Evolutionary conservation across 2,797 vertebrate genomes (phyloP).

Genomic region (Denticeps clupeoides): DNA sequence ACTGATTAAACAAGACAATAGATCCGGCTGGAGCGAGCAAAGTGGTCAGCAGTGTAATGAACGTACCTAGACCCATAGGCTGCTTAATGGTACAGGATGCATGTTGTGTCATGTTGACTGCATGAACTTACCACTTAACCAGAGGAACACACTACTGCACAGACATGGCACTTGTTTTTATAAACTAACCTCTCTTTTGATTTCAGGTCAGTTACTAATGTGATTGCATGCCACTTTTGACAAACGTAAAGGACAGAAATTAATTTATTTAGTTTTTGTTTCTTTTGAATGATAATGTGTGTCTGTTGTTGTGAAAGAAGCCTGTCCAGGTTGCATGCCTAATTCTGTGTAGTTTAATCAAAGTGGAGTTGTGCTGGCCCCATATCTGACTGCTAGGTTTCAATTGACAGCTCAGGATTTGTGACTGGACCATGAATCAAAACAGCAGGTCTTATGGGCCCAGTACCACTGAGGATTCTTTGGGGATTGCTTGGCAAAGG

Average conservation of each 20-base stretch:
- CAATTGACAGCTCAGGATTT: slow-evolving; percentile 99
- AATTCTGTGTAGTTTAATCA: slow-evolving; percentile 55
- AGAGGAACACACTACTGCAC: no score
- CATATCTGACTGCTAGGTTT: slow-evolving; percentile 99
- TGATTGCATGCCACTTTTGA: slow-evolving; percentile 49
- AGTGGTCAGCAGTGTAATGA: no score
- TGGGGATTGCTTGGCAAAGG: slow-evolving; percentile 99
- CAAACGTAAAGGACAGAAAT: slow-evolving; percentile 20
- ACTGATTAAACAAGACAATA: no score
- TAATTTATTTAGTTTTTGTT: slow-evolving; percentile 13
- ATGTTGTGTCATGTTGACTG: no score
- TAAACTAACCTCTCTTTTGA: slow-evolving; percentile 53
- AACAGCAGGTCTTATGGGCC: slow-evolving; percentile 99
- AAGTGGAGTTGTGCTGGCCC: slow-evolving; percentile 88
- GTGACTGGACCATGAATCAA: slow-evolving; percentile 99
- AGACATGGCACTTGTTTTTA: slow-evolving; percentile 27
- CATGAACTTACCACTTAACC: no score
- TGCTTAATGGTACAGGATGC: no score
- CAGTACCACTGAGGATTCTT: slow-evolving; percentile 98
- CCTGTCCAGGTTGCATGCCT: slow-evolving; percentile 66
- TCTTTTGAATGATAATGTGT: slow-evolving; percentile 23
- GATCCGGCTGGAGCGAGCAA: no score
- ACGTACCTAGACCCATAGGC: no score
- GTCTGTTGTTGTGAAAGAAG: slow-evolving; percentile 8
- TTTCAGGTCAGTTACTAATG: slow-evolving; percentile 56